Conservation (phyloP, 2,888 invertebrate genomes). For the Cheilosia urbana region DNA sequence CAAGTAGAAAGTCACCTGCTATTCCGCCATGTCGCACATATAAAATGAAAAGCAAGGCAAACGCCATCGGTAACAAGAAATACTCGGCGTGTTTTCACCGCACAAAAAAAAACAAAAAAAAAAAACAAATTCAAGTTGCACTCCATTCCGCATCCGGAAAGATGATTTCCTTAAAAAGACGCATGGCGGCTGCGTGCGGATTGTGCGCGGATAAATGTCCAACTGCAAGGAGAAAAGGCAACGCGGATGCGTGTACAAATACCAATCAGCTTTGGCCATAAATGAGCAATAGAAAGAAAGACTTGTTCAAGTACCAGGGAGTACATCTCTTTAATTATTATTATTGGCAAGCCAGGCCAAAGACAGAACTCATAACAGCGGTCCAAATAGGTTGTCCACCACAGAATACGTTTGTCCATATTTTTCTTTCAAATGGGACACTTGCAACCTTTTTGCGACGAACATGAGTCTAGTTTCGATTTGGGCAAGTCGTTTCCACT, state of each 20-base stretch:
- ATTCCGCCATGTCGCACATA: constrained; percentile 37
- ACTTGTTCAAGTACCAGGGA: not conserved
- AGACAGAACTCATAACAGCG: constrained; percentile 64
- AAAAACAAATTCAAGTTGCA: constrained; percentile 30
- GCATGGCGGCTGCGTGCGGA: constrained; percentile 18
- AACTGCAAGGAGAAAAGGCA: constrained; percentile 66
- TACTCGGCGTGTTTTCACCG: constrained; percentile 61
- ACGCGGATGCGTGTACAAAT: constrained; percentile 61
- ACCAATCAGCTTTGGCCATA: constrained; percentile 56
- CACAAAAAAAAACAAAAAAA: constrained; percentile 20
- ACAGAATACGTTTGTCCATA: constrained; percentile 25
- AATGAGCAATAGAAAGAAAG: constrained; percentile 46
- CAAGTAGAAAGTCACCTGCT: constrained; percentile 72
- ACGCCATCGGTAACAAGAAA: constrained; percentile 39
- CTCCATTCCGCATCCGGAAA: constrained; percentile 62
- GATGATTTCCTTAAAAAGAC: constrained; percentile 66
- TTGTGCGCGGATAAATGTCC: constrained; percentile 9
- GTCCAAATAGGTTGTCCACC: constrained; percentile 37
- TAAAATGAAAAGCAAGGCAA: constrained; percentile 59
- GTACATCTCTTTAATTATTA: constrained; percentile 48
- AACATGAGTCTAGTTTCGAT: not conserved
- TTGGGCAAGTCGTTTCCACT: not conserved
- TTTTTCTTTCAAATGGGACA: constrained; percentile 19
- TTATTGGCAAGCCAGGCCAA: constrained; percentile 24
- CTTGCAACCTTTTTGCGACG: not conserved